Percentiles rank a stretch among this genome's conserved stretches.
phyloP scores from a whole-genome alignment of 2,888 invertebrate species.

The Scaeva pyrastri region DNA sequence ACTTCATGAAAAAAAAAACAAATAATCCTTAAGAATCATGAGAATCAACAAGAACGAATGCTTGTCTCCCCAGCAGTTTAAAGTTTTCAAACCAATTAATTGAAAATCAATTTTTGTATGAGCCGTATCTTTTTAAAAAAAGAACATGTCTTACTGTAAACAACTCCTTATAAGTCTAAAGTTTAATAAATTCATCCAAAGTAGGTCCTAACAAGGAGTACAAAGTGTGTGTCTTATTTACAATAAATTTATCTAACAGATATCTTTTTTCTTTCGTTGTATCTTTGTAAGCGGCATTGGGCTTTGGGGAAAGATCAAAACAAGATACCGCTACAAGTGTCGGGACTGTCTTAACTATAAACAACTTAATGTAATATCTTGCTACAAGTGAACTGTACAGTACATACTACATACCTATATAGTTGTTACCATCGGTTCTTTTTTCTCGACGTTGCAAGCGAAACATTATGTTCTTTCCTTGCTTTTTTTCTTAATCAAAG shows the following conservation, averaged over 20 bases:
- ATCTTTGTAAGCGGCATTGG: slow-evolving; percentile 7
- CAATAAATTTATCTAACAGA: slow-evolving; percentile 35
- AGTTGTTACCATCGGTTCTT: background rate
- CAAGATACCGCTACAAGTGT: slow-evolving; percentile 68
- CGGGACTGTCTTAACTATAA: slow-evolving; percentile 52
- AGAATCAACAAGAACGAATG: background rate
- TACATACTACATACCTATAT: too few species aligned
- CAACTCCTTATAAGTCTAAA: background rate
- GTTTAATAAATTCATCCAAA: background rate
- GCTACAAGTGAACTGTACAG: background rate
- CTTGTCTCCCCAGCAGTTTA: too few species aligned
- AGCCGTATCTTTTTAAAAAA: background rate
- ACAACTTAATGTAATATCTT: slow-evolving; percentile 65
- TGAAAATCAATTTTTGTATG: background rate
- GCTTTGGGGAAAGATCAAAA: slow-evolving; percentile 58
- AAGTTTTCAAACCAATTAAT: background rate
- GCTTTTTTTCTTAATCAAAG: slow-evolving; percentile 51
- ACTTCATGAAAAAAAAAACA: too few species aligned
- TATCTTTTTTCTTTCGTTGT: slow-evolving; percentile 11
- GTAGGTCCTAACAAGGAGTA: background rate
- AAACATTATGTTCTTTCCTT: slow-evolving; percentile 12
- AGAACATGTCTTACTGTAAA: background rate
- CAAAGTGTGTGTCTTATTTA: slow-evolving; percentile 19
- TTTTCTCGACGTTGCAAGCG: slow-evolving; percentile 7
- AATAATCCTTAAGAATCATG: too few species aligned